phyloP scores from a whole-genome alignment of 2,113 vertebrate genomes.

The Ammodytes marinus region DNA sequence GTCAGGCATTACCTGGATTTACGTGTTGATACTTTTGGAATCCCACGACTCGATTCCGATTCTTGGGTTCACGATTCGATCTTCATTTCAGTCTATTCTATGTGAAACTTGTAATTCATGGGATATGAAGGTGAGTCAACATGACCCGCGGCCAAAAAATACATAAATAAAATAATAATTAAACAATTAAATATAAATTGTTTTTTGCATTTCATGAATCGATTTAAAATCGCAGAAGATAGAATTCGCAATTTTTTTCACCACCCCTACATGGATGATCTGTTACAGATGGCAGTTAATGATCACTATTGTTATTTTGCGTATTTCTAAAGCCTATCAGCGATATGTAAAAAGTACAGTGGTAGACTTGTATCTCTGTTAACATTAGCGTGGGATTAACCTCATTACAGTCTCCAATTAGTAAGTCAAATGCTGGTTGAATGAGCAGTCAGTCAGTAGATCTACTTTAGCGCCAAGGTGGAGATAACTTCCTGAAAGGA shows the following conservation, averaged over 20 bases:
- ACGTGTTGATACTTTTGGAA: background rate
- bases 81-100: no score
- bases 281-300: background rate
- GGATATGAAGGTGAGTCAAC: no score
- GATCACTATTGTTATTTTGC: background rate
- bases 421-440: constrained; percentile 18
- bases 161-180: no score
- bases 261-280: background rate
- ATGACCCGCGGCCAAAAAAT: no score
- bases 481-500: background rate
- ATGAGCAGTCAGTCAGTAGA: background rate
- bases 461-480: background rate
- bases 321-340: background rate
- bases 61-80: no score
- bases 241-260: no score
- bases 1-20: background rate
- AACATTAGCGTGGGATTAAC: constrained; percentile 18
- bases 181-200: no score
- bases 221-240: no score
- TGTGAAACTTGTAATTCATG: no score
- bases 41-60: no score
- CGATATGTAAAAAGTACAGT: constrained; percentile 1
- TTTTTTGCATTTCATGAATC: no score
- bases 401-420: constrained; percentile 3
- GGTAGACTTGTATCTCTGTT: constrained; percentile 6